Evolutionary conservation across 2,888 invertebrate species (phyloP), one percentile per base, ranked within the genome.

Genomic region (Bombyx huttoni): DNA sequence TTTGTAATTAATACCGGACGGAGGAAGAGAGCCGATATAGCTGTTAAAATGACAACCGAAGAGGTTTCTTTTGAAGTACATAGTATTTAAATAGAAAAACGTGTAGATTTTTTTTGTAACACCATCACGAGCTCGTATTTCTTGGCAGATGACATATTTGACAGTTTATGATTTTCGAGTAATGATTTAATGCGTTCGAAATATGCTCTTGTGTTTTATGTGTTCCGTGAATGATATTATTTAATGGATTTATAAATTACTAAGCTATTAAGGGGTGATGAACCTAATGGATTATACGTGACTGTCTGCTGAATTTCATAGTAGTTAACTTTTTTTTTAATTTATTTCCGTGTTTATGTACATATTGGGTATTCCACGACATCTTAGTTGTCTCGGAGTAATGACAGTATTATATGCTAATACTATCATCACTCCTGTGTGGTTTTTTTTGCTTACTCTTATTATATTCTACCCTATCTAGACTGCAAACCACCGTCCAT

Each of bases 1-100:
- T 74, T 75, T 69, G 72, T 75, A 77, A 81, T 80, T 81, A 78
- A 81, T 80, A 76, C 67, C 60, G 62, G 58, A 69, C 68, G 57
- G 51, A 57, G 55, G 57, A 63, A 65, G 64, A 65, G 64, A 63
- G 65, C 65, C 59, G 60, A 70, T 68, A 64, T 61, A 61, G 63
- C 68, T 68, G 69, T 73, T 68, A 65, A 68, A 68, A 74, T 70
- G 71, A 68, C 71, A 68, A 60, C 58, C 54, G 53, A 54, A 55
- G 55, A 53, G 62, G 61, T 58, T 59, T 64, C 61, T 58, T 69
- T 65, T 66, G 64, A 68, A 65, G 64, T 64, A 61, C 56, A 57
- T 55, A 57, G 53, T 53, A 61, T 63, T 61, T 59, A 57, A 64
- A 63, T 63, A 62, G 65, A 69, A 67, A 57, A 58, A 62, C 63